phyloP scores from a whole-genome alignment of 2,797 vertebrate genomes.

The Remorina albescens region DNA sequence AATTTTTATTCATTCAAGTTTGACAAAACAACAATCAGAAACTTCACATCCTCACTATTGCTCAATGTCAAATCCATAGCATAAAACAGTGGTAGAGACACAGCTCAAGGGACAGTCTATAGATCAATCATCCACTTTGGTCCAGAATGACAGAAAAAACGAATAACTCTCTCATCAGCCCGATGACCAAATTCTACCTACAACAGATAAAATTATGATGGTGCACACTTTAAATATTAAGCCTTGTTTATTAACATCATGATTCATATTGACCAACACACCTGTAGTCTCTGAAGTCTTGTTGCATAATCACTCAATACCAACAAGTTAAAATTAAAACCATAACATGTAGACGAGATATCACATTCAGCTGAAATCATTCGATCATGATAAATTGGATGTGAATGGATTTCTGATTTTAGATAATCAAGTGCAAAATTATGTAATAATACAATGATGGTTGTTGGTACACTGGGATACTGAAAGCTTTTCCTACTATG shows the following conservation, averaged over 20 bases:
- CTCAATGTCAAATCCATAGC: no score
- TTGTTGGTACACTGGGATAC: no score
- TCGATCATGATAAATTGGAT: background rate
- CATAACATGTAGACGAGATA: background rate
- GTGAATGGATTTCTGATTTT: background rate
- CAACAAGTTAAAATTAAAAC: background rate
- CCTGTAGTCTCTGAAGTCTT: background rate
- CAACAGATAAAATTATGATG: no score
- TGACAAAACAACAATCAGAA: no score
- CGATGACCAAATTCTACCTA: no score
- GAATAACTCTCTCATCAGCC: background rate
- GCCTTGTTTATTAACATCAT: background rate
- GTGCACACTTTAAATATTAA: background rate
- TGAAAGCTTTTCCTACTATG: background rate
- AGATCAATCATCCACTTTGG: background rate
- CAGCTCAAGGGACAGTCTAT: background rate
- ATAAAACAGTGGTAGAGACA: no score
- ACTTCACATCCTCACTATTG: no score
- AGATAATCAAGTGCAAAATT: no score
- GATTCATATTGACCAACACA: background rate
- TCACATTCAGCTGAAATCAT: background rate
- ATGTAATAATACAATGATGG: no score
- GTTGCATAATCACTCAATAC: background rate
- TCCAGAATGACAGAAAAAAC: background rate
- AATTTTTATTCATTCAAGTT: no score